Conservation (phyloP, 2,797 vertebrate species). For the Poecilia gillii region DNA sequence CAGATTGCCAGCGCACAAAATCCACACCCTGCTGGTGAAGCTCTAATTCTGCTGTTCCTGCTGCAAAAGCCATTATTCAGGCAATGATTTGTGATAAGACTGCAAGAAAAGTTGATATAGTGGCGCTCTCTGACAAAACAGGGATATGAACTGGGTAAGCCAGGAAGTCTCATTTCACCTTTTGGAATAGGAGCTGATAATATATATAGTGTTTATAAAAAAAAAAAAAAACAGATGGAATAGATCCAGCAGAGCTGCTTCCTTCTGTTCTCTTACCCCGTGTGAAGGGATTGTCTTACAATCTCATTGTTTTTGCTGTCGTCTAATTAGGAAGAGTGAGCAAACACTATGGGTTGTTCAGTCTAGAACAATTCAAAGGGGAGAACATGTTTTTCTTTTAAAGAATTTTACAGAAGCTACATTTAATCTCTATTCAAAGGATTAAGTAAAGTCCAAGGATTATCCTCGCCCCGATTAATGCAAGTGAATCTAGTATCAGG, state of each 20-base stretch:
- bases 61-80: slow-evolving; percentile 55
- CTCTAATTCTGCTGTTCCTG: slow-evolving; percentile 49
- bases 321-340: not conserved
- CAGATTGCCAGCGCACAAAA: not conserved
- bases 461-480: not conserved
- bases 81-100: slow-evolving; percentile 28
- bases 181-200: slow-evolving; percentile 1
- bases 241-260: not conserved
- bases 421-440: not conserved
- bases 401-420: not conserved
- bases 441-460: not conserved
- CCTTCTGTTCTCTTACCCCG: not conserved
- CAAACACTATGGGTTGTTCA: not conserved
- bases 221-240: not conserved
- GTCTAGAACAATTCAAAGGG: not conserved
- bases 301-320: not conserved
- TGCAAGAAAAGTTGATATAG: slow-evolving; percentile 8
- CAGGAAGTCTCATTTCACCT: slow-evolving; percentile 31
- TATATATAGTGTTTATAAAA: not conserved
- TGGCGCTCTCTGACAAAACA: slow-evolving; percentile 27
- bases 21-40: slow-evolving; percentile 21
- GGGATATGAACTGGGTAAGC: slow-evolving; percentile 24
- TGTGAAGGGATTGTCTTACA: not conserved
- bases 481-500: not conserved
- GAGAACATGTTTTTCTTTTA: not conserved